Evolutionary conservation across 2,888 invertebrate species (phyloP).

Genomic region (Sialis fuliginosa): DNA sequence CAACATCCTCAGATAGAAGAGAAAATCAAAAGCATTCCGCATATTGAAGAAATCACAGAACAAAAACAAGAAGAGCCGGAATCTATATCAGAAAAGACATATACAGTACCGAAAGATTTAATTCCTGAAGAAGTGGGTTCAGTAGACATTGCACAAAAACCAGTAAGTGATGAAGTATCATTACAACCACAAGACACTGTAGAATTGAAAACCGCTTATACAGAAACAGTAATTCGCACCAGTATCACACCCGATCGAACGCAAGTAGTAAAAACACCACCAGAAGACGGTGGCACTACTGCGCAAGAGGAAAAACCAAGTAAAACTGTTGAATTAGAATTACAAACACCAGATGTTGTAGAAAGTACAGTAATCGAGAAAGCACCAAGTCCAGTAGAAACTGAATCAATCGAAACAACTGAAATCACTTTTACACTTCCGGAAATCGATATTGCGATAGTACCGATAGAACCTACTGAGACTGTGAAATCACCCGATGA

Average conservation of each 20-base stretch:
- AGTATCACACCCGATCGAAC: conserved; percentile 8
- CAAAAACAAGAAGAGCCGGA: background rate
- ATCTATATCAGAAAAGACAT: background rate
- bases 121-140: conserved; percentile 6
- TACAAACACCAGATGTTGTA: conserved; percentile 24
- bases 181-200: conserved; percentile 3
- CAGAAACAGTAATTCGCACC: conserved; percentile 10
- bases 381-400: background rate
- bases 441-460: background rate
- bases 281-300: conserved; percentile 3
- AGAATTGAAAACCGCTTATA: conserved; percentile 4
- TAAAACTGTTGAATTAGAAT: conserved; percentile 17
- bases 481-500: background rate
- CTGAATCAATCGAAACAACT: background rate
- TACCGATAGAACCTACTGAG: background rate
- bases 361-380: conserved; percentile 16
- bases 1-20: conserved; percentile 17
- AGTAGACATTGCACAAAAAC: conserved; percentile 12
- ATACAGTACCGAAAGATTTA: background rate
- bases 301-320: conserved; percentile 1
- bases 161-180: conserved; percentile 9
- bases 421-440: background rate
- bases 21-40: too few species aligned
- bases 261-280: background rate
- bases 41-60: background rate